Conservation (phyloP, 2,113 vertebrate species). For the Phocoena phocoena region DNA sequence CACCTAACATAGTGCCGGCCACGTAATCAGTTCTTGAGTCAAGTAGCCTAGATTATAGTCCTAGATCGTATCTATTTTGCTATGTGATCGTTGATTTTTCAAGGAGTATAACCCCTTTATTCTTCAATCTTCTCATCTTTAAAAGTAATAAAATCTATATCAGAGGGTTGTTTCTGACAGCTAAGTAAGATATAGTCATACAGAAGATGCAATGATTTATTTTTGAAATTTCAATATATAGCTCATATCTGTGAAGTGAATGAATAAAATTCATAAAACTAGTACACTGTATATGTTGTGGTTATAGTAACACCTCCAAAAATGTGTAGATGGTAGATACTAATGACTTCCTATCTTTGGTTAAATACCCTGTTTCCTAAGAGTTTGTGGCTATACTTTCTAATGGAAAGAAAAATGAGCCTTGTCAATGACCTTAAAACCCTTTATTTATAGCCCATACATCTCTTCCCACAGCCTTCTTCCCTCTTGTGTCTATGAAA, state of each 20-base stretch:
- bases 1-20: neutral
- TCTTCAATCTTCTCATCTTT: neutral
- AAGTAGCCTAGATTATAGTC: neutral
- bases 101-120: neutral
- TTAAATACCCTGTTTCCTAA: slow-evolving; percentile 29
- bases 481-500: neutral
- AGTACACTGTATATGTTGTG: neutral
- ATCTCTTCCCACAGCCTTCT: neutral
- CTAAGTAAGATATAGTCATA: neutral
- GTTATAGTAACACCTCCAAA: neutral
- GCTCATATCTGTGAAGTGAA: neutral
- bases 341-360: slow-evolving; percentile 22
- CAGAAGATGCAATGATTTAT: neutral
- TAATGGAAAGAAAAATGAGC: slow-evolving; percentile 26
- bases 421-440: neutral
- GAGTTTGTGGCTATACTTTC: neutral
- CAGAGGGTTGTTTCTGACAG: neutral
- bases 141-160: neutral
- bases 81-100: neutral
- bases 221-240: slow-evolving; percentile 19
- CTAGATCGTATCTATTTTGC: neutral
- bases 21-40: neutral
- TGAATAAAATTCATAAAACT: neutral
- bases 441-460: neutral
- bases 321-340: neutral